These are phyloP conservation scores for Maniola hyperantus DNA, from an alignment of 2,888 invertebrate genomes.

Conservation along the genomic window DNA sequence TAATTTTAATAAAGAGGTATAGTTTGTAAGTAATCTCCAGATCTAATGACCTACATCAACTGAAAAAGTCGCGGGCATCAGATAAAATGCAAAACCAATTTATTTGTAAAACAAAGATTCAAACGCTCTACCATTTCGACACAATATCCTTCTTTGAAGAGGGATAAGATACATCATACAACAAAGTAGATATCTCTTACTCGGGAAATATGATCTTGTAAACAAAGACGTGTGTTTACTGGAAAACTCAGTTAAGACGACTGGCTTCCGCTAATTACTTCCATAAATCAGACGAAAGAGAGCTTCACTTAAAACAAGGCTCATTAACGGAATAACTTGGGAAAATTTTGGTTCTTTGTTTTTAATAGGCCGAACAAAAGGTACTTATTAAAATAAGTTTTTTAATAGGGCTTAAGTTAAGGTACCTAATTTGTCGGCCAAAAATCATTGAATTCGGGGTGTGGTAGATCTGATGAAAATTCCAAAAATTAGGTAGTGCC, in stretches of 20 bases:
- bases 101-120: too few relatives aligned
- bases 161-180: conserved; percentile 10
- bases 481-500: too few relatives aligned
- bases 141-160: neutral
- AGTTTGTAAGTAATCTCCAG: too few relatives aligned
- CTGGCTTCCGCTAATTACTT: conserved; percentile 12
- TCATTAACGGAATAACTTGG: conserved; percentile 9
- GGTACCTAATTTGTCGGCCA: too few relatives aligned
- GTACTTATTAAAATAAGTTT: neutral
- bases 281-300: conserved; percentile 11
- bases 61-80: too few relatives aligned
- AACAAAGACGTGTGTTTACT: conserved; percentile 19
- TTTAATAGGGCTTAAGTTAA: neutral
- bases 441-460: too few relatives aligned
- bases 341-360: conserved; percentile 7
- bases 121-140: too few relatives aligned
- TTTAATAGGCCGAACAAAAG: neutral
- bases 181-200: conserved; percentile 1
- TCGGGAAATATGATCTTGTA: conserved; percentile 16
- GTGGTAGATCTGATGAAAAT: too few relatives aligned
- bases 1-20: too few relatives aligned
- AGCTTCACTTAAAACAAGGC: conserved; percentile 3
- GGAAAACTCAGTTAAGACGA: conserved; percentile 10
- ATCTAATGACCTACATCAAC: too few relatives aligned
- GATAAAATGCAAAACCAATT: neutral